Evolutionary conservation across 2,797 vertebrate species (phyloP).

Genomic region (Rhynchotus rufescens): DNA sequence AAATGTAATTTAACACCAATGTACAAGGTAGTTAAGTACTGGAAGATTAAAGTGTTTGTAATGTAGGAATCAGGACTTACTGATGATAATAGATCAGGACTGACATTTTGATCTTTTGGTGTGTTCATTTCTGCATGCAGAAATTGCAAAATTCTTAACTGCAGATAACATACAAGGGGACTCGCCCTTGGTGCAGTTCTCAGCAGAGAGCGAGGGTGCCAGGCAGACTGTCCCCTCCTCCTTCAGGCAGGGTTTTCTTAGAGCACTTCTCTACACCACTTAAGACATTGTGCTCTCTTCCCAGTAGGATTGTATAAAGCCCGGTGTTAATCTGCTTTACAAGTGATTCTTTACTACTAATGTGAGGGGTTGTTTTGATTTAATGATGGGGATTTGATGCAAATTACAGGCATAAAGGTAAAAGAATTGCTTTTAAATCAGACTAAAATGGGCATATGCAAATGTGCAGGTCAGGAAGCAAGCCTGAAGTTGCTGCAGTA

Average conservation of each 20-base stretch:
- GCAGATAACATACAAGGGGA: background rate
- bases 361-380: background rate
- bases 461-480: background rate
- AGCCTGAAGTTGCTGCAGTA: background rate
- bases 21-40: background rate
- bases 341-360: background rate
- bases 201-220: background rate
- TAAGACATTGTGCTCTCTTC: background rate
- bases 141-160: fast-evolving
- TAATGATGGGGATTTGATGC: background rate
- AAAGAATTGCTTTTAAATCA: background rate
- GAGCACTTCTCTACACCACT: background rate
- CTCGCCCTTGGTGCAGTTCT: background rate
- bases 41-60: background rate
- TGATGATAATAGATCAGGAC: background rate
- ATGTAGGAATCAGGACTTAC: background rate
- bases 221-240: background rate
- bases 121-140: background rate
- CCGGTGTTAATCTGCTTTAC: background rate
- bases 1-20: background rate
- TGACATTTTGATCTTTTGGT: fast-evolving
- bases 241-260: background rate
- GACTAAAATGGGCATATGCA: background rate
- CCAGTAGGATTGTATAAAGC: background rate
- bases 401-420: background rate